Percentiles rank a stretch among this genome's conserved stretches.
Evolutionary conservation across 2,797 vertebrate species (phyloP).

Genomic region (Pygocentrus nattereri): DNA sequence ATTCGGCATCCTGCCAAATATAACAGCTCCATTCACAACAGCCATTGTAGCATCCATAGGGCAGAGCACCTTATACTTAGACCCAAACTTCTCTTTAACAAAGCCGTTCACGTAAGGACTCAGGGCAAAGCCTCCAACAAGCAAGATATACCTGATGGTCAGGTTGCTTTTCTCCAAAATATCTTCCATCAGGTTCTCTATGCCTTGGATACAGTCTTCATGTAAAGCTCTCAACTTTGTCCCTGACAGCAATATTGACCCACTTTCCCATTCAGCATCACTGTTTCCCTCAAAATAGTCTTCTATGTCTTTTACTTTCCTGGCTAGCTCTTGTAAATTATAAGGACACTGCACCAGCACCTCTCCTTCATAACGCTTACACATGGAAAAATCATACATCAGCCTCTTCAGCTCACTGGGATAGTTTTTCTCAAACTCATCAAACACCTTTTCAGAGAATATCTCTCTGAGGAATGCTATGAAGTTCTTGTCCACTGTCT

Average conservation of each 20-base stretch:
- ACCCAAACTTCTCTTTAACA: too few species aligned
- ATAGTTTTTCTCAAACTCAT: slow-evolving; percentile 48
- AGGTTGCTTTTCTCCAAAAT: slow-evolving; percentile 49
- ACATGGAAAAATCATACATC: slow-evolving; percentile 56
- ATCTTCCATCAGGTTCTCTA: neutral
- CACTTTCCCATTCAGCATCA: slow-evolving; percentile 53
- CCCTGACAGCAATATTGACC: slow-evolving; percentile 57
- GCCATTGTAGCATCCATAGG: slow-evolving; percentile 30
- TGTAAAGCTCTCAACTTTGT: slow-evolving; percentile 62
- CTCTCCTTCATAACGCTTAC: slow-evolving; percentile 52
- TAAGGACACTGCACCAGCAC: slow-evolving; percentile 56
- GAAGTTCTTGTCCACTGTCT: slow-evolving; percentile 62
- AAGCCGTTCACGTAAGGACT: slow-evolving; percentile 55
- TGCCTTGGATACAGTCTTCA: slow-evolving; percentile 36
- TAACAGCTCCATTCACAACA: slow-evolving; percentile 24
- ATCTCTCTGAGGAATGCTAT: slow-evolving; percentile 52
- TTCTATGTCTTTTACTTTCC: slow-evolving; percentile 37
- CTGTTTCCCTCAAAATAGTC: slow-evolving; percentile 5
- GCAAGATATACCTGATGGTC: slow-evolving; percentile 52
- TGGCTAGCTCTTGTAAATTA: slow-evolving; percentile 49
- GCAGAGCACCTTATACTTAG: slow-evolving; percentile 21
- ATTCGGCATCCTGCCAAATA: slow-evolving; percentile 29
- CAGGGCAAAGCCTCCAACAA: slow-evolving; percentile 58
- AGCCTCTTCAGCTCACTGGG: slow-evolving; percentile 52
- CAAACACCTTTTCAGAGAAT: slow-evolving; percentile 45